phyloP scores from a whole-genome alignment of 37 sponge, comb jelly and placozoan species.

The Cladorhizidae sp. region DNA sequence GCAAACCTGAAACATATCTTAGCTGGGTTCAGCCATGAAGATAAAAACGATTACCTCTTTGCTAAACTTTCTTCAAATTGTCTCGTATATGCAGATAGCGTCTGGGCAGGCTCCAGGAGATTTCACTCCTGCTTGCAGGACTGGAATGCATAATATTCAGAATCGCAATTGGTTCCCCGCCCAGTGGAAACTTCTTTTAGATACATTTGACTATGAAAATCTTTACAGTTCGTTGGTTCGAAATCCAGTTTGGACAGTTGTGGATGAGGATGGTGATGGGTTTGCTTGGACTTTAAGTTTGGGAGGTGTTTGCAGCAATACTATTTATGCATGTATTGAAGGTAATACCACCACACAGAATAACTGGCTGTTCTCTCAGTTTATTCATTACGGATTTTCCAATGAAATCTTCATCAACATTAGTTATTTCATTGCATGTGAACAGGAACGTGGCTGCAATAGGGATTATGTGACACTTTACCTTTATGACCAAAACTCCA shows the following conservation, averaged over 20 bases:
- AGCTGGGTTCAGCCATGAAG: too few species aligned
- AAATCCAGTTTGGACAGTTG: neutral
- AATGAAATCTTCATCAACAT: conserved; percentile 5
- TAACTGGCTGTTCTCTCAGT: too few species aligned
- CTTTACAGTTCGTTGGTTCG: neutral
- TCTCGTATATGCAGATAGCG: neutral
- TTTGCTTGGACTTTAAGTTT: neutral
- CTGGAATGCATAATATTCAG: neutral
- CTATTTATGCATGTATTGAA: neutral
- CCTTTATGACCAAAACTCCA: neutral
- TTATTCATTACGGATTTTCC: neutral
- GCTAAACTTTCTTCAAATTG: too few species aligned
- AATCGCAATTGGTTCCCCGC: neutral
- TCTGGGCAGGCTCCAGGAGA: conserved; percentile 7
- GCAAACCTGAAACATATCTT: too few species aligned
- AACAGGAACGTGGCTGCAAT: neutral
- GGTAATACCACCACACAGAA: neutral
- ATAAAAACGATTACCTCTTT: too few species aligned
- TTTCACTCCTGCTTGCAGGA: neutral
- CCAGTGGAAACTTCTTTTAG: neutral
- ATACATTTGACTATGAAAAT: neutral
- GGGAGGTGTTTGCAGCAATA: neutral
- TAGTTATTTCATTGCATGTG: too few species aligned
- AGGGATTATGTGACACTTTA: conserved; percentile 2
- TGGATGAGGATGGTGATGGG: too few species aligned